Percentiles rank a stretch among this genome's conserved stretches.
phyloP scores from a whole-genome alignment of 2,888 invertebrate species.

The Chrysolina oricalcia region DNA sequence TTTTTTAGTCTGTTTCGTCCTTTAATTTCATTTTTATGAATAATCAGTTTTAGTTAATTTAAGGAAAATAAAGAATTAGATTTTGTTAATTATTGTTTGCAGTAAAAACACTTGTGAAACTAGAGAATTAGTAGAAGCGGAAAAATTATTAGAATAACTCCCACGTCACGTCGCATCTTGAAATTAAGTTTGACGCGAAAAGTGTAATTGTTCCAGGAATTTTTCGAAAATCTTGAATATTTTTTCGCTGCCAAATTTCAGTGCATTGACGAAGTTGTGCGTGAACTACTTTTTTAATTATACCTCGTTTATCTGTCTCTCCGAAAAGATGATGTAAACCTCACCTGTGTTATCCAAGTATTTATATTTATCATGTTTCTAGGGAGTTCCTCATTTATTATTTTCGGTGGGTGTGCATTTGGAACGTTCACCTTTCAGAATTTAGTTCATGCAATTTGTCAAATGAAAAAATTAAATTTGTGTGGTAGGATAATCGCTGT shows the following conservation, averaged over 20 bases:
- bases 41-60: too few species aligned
- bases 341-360: conserved; percentile 10
- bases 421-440: conserved; percentile 31
- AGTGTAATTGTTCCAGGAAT: background rate
- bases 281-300: conserved; percentile 20
- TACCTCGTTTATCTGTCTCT: conserved; percentile 5
- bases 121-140: too few species aligned
- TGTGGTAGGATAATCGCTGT: too few species aligned
- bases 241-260: conserved; percentile 12
- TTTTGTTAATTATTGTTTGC: too few species aligned
- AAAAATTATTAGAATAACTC: too few species aligned
- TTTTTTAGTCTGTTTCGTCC: too few species aligned
- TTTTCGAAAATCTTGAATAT: background rate
- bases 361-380: conserved; percentile 20
- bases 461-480: background rate
- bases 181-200: background rate
- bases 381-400: conserved; percentile 19
- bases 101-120: too few species aligned
- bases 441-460: conserved; percentile 28
- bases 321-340: background rate
- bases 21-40: too few species aligned
- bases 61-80: too few species aligned
- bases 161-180: too few species aligned
- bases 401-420: conserved; percentile 8
- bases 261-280: conserved; percentile 3